A percentile compares a stretch with the other conserved stretches of the same genome.
These are phyloP conservation scores for Thereva unica DNA, from an alignment of 2,888 invertebrate genomes.

Conservation along the genomic window DNA sequence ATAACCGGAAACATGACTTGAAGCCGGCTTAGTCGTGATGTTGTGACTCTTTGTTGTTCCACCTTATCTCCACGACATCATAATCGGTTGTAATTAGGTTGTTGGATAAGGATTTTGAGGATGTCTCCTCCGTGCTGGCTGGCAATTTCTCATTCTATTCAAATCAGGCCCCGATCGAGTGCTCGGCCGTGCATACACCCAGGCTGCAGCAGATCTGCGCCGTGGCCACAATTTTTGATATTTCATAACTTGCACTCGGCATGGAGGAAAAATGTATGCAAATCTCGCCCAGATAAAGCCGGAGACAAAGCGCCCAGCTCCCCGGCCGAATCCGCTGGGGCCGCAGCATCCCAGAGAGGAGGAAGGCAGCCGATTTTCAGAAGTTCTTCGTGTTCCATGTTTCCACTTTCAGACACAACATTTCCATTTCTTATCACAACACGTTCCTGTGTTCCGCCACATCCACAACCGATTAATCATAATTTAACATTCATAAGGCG, in stretches of 20 bases:
- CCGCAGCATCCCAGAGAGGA: constrained; percentile 23
- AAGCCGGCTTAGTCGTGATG: background rate
- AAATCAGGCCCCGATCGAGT: background rate
- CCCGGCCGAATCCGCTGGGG: background rate
- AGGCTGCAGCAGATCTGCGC: background rate
- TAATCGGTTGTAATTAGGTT: constrained; percentile 23
- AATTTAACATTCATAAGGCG: constrained; percentile 41
- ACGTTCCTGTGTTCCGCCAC: constrained; percentile 39
- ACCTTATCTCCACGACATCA: constrained; percentile 12
- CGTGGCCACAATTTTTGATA: background rate
- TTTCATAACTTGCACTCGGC: constrained; percentile 30
- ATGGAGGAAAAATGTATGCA: constrained; percentile 22
- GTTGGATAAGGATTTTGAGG: background rate
- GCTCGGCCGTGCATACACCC: constrained; percentile 8
- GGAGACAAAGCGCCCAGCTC: constrained; percentile 1
- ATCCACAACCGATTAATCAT: constrained; percentile 42
- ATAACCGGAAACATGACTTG: constrained; percentile 18
- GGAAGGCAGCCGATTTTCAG: constrained; percentile 35
- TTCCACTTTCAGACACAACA: constrained; percentile 38
- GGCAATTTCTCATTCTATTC: too few species aligned
- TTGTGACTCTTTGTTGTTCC: background rate
- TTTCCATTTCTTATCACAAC: constrained; percentile 41
- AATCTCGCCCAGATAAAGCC: constrained; percentile 22
- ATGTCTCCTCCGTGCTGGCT: too few species aligned
- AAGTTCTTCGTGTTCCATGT: constrained; percentile 35